Percentiles rank a stretch among this genome's conserved stretches.
phyloP scores from a whole-genome alignment of 2,888 invertebrate species.

The Mesoligia furuncula region DNA sequence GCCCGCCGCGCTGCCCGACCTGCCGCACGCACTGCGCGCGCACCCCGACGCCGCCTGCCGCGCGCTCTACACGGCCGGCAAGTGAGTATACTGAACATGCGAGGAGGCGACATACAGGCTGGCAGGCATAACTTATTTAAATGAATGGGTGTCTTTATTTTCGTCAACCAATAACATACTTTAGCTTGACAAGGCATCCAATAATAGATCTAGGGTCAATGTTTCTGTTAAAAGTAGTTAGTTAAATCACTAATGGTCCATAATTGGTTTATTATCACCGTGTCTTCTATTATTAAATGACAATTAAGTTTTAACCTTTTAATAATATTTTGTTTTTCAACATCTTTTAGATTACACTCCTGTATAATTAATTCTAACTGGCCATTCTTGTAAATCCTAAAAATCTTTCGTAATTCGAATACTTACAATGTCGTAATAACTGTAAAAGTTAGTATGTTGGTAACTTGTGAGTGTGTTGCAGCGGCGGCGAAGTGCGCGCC shows the following conservation, averaged over 20 bases:
- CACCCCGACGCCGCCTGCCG: slow-evolving; percentile 81
- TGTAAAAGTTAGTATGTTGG: slow-evolving; percentile 6
- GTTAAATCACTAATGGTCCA: not conserved
- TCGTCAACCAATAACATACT: not conserved
- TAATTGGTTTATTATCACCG: not conserved
- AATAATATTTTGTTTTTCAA: not conserved
- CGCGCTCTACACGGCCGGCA: slow-evolving; percentile 94
- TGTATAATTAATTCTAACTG: not conserved
- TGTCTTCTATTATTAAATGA: slow-evolving; percentile 16
- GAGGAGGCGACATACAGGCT: not conserved
- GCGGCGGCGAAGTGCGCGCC: slow-evolving; percentile 93
- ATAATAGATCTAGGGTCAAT: not conserved
- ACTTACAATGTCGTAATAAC: slow-evolving; percentile 2
- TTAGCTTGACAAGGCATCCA: not conserved
- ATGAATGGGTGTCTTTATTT: not conserved
- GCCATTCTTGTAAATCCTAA: not conserved
- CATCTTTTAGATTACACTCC: not conserved
- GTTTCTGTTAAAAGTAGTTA: not conserved
- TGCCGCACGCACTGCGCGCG: slow-evolving; percentile 93
- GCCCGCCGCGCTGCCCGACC: slow-evolving; percentile 86
- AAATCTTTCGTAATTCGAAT: not conserved
- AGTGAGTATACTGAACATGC: slow-evolving; percentile 89
- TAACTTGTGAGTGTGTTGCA: slow-evolving; percentile 88
- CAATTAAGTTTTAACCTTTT: no score
- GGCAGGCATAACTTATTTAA: not conserved